phyloP scores from a whole-genome alignment of 1,140 invertebrate genomes.

The Ceratitis capitata region DNA sequence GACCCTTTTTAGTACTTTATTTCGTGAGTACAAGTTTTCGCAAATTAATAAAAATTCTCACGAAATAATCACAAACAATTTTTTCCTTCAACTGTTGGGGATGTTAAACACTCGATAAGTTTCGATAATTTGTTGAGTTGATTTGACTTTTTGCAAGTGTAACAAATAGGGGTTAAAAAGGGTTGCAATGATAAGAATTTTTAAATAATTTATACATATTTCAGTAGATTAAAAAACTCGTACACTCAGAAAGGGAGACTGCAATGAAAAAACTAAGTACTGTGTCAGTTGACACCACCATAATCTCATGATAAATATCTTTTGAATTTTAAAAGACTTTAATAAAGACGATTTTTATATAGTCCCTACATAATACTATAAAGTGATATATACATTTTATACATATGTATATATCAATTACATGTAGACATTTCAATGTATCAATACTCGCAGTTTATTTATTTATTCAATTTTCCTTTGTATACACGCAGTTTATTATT shows the following conservation, averaged over 20 bases:
- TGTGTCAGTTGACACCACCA: too few species aligned
- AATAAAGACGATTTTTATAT: too few species aligned
- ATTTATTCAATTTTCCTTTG: neutral
- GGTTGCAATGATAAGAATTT: neutral
- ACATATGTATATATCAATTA: too few species aligned
- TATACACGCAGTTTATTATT: conserved; percentile 3
- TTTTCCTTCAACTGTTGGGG: neutral
- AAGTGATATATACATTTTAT: too few species aligned
- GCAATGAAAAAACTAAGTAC: too few species aligned
- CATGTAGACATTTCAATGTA: too few species aligned
- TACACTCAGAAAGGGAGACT: too few species aligned
- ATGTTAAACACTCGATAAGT: neutral
- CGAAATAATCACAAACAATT: conserved; percentile 1
- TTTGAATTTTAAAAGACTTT: too few species aligned
- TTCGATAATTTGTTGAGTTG: neutral
- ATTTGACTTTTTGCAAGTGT: neutral
- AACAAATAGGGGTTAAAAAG: neutral
- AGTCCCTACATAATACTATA: too few species aligned
- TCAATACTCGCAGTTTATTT: conserved; percentile 24
- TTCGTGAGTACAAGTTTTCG: neutral
- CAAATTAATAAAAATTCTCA: neutral
- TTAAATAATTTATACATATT: too few species aligned
- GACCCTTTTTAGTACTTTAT: neutral
- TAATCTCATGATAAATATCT: too few species aligned
- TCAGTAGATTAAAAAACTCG: too few species aligned